Evolutionary conservation across 2,797 vertebrate species (phyloP).

Genomic region (Amniataba percoides): DNA sequence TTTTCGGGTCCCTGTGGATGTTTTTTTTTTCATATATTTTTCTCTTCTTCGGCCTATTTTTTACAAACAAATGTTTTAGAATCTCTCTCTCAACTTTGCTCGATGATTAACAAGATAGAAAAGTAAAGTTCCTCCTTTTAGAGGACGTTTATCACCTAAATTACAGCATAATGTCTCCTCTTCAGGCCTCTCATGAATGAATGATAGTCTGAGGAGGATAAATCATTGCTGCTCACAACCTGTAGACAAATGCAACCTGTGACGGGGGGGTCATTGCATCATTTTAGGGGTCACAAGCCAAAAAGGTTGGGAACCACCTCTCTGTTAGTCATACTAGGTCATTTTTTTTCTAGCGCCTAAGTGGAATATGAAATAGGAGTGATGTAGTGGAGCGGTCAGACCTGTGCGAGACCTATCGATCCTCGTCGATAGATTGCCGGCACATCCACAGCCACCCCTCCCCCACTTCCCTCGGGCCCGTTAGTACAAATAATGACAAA

Average conservation of each 20-base stretch:
- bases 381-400: slow-evolving; percentile 45
- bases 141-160: background rate
- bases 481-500: slow-evolving; percentile 96
- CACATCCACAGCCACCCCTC: slow-evolving; percentile 11
- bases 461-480: slow-evolving; percentile 81
- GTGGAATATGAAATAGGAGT: slow-evolving; percentile 38
- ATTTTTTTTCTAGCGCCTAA: background rate
- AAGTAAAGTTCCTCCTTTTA: background rate
- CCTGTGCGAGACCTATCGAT: slow-evolving; percentile 69
- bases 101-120: background rate
- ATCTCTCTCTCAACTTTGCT: background rate
- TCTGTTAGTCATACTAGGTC: background rate
- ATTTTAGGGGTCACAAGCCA: background rate
- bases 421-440: slow-evolving; percentile 63
- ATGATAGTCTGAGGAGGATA: background rate
- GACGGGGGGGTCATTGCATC: background rate
- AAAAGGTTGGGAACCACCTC: background rate
- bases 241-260: background rate
- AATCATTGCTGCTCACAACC: background rate
- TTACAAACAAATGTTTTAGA: background rate
- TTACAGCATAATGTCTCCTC: background rate
- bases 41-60: background rate
- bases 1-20: slow-evolving; percentile 34
- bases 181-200: background rate
- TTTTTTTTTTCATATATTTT: slow-evolving; percentile 23